Conservation (phyloP, 1,140 invertebrate species). For the Hyphantria cunea region DNA sequence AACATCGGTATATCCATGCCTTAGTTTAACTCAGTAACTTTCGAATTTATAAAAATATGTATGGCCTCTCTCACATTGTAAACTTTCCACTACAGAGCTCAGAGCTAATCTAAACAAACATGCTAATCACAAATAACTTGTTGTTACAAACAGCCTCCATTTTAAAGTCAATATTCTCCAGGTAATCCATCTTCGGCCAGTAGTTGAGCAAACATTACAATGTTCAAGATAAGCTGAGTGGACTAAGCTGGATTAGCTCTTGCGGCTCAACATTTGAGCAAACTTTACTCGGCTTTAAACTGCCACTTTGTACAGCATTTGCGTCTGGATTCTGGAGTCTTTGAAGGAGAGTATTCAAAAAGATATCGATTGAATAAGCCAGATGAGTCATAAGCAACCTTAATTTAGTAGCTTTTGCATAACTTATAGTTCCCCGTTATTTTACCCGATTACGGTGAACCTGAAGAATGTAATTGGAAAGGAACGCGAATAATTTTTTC, state of each 20-base stretch:
- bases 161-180: conserved; percentile 2
- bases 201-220: conserved; percentile 12
- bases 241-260: conserved; percentile 5
- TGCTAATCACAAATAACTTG: not conserved
- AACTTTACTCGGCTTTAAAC: conserved; percentile 4
- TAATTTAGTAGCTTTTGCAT: too few species aligned
- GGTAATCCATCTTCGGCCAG: conserved; percentile 13
- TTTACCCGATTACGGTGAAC: too few species aligned
- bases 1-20: too few species aligned
- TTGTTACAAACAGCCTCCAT: not conserved
- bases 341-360: too few species aligned
- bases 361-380: not conserved
- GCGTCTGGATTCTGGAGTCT: too few species aligned
- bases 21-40: too few species aligned
- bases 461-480: too few species aligned
- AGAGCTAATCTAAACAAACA: not conserved
- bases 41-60: not conserved
- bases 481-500: too few species aligned
- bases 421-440: too few species aligned
- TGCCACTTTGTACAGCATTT: not conserved
- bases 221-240: conserved; percentile 9
- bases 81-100: not conserved
- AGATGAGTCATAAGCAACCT: too few species aligned
- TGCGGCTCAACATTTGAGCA: conserved; percentile 5
- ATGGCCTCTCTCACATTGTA: not conserved